These are phyloP conservation scores for Triplophysa siluroides DNA, from an alignment of 2,113 vertebrate species.

Conservation along the genomic window DNA sequence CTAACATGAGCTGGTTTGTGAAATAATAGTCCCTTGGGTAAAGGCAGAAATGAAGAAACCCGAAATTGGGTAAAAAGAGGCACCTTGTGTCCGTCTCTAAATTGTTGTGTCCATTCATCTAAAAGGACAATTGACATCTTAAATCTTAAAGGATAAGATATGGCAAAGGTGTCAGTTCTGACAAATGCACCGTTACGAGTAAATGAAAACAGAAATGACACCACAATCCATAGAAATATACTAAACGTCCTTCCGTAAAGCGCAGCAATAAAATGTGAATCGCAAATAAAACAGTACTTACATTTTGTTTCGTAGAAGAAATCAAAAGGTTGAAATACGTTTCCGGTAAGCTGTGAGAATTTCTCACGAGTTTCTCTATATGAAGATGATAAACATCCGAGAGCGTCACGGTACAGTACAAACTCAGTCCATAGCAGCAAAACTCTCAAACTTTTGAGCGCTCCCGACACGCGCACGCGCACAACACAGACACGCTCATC, in stretches of 20 bases:
- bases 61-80: no score
- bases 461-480: constrained; percentile 65
- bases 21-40: no score
- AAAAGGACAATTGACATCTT: no score
- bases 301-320: background rate
- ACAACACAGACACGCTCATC: constrained; percentile 42
- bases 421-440: background rate
- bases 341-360: background rate
- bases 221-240: background rate
- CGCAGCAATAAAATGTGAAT: no score
- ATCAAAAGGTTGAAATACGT: background rate
- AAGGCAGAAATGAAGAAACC: no score
- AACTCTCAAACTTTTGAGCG: constrained; percentile 61
- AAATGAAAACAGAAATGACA: background rate
- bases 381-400: background rate
- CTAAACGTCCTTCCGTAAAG: background rate
- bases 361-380: background rate
- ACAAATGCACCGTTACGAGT: background rate
- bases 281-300: constrained; percentile 28
- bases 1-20: no score
- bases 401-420: background rate
- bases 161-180: no score
- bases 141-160: no score
- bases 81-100: no score
- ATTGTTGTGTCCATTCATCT: no score